phyloP scores from a whole-genome alignment of 2,113 vertebrate species.

The Enhydra lutris region DNA sequence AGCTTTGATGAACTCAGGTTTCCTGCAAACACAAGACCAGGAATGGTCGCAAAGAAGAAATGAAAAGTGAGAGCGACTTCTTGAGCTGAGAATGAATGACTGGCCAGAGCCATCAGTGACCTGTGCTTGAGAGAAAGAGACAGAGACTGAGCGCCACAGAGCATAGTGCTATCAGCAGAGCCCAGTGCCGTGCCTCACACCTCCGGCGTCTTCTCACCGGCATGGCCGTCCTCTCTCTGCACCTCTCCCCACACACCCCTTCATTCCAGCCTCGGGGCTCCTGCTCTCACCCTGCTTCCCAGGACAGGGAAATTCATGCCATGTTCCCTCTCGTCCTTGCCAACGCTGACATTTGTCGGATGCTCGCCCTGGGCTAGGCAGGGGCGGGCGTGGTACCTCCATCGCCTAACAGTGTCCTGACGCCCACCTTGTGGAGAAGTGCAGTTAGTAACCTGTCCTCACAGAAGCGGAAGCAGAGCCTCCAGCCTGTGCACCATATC shows the following conservation, averaged over 20 bases:
- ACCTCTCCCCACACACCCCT: neutral
- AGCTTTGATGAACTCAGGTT: neutral
- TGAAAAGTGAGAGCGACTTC: neutral
- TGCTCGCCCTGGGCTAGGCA: neutral
- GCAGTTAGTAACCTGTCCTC: rapidly evolving
- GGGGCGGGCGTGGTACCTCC: neutral
- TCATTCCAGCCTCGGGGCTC: neutral
- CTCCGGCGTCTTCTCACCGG: neutral
- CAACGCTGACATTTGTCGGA: rapidly evolving
- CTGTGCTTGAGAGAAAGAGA: neutral
- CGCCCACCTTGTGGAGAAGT: rapidly evolving
- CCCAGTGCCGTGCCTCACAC: rapidly evolving
- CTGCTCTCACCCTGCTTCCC: neutral
- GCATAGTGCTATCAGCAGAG: too few relatives aligned
- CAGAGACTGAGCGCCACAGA: neutral
- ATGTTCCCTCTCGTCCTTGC: too few relatives aligned
- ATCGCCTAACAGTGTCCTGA: neutral
- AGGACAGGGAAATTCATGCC: neutral
- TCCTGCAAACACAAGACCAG: neutral
- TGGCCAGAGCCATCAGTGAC: neutral
- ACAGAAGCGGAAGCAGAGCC: neutral
- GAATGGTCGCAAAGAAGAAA: neutral
- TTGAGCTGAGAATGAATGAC: neutral
- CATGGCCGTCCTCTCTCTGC: rapidly evolving
- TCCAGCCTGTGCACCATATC: rapidly evolving